Evolutionary conservation across 2,797 vertebrate genomes (phyloP), one percentile per base, ranked within the genome.

Genomic region (Tadarida brasiliensis): DNA sequence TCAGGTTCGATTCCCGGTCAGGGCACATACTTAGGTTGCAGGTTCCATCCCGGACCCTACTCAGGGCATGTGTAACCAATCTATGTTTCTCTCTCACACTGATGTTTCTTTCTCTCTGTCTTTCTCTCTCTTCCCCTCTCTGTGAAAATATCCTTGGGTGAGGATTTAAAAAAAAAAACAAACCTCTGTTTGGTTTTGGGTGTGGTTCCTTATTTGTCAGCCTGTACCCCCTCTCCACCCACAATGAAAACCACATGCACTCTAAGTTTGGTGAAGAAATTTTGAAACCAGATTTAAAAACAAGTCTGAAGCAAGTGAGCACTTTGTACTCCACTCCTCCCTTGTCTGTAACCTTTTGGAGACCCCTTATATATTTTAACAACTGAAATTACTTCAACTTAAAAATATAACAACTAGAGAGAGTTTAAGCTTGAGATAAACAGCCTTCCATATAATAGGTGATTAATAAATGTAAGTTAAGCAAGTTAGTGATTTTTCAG

Each of bases 231-330:
- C 94, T 96, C 96, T 96, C 97, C 97, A 96, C 97, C 97, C 97
- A 97, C 97, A 98, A 97, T 97, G 97, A 97, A 98, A 98, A 97
- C 97, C 97, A 97, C 97, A 98, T 92, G 97, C 15, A 78, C 82
- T 97, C 83, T 54, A 51, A 80, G 76, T 90, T 90, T 78, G 78
- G 83, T 90, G 80, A 95, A 96, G 85, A 97, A 95, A 94, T 74
- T 49, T 95, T 85, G 71, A 95, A 96, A 84, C 47, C 88, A 97
- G 91, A 94, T 90, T 87, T 84, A 88, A 92, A 96, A 97, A 95
- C 85, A 96, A 95, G 90, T 74, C 78, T 88, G 82, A 96, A 73
- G 73, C 63, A 76, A 94, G 65, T 49, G 7, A 87, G 88, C 51
- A 22, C 51, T 78, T 20, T 89, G 56, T 83, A 77, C 33, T 78